phyloP scores from a whole-genome alignment of 2,797 vertebrate species.

The Chrysocyon brachyurus region DNA sequence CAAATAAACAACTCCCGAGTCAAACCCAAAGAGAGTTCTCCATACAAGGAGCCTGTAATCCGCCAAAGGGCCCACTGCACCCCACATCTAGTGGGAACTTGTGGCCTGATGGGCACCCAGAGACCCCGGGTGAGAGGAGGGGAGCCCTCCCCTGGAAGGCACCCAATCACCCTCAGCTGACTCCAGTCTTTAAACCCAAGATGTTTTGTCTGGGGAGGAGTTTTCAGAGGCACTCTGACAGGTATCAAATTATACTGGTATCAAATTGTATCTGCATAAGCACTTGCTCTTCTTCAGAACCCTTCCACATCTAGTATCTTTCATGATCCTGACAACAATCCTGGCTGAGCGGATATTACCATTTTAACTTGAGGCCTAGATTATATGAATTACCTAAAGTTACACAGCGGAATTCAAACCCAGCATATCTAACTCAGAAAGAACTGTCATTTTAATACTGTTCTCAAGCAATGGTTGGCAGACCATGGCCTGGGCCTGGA shows the following conservation, averaged over 20 bases:
- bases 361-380: not conserved
- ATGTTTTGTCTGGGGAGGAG: not conserved
- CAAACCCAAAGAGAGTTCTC: not conserved
- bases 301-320: not conserved
- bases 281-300: not conserved
- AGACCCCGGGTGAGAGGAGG: not conserved
- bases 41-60: not conserved
- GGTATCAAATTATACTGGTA: not conserved
- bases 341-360: not conserved
- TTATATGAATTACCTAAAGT: not conserved
- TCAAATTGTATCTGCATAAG: slow-evolving; percentile 7
- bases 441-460: not conserved
- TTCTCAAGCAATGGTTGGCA: not conserved
- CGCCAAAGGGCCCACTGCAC: not conserved
- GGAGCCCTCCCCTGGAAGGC: not conserved
- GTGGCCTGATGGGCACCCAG: not conserved
- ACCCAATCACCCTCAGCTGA: not conserved
- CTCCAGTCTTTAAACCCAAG: not conserved
- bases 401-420: not conserved
- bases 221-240: not conserved
- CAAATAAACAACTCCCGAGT: not conserved
- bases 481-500: not conserved
- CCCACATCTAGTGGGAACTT: not conserved
- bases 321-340: rapidly evolving
- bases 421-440: not conserved